Percentiles rank a stretch among this genome's conserved stretches.
phyloP scores from a whole-genome alignment of 2,888 invertebrate species.

The Rotaria magnacalcarata region DNA sequence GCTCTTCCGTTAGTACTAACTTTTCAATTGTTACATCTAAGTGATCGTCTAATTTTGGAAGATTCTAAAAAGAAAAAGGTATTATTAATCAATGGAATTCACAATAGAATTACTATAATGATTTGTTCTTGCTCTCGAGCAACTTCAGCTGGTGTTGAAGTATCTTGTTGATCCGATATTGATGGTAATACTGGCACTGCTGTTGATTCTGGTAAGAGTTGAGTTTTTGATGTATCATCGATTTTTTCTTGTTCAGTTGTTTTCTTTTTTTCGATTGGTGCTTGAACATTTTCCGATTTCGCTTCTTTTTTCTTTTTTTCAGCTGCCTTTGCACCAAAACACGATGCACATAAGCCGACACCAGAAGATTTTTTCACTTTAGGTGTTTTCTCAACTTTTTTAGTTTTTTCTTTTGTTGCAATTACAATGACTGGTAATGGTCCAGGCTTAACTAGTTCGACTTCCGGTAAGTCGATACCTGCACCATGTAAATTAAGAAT shows the following conservation, averaged over 20 bases:
- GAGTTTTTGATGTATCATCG: background rate
- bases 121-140: no score
- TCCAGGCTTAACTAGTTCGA: conserved; percentile 8
- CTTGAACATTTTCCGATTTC: background rate
- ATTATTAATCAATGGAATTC: no score
- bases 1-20: background rate
- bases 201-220: no score
- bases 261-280: conserved; percentile 20
- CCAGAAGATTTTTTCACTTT: background rate
- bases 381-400: background rate
- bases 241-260: background rate
- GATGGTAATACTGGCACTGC: no score
- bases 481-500: background rate
- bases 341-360: conserved; percentile 28
- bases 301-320: background rate
- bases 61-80: background rate
- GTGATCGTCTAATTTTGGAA: background rate
- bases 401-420: background rate
- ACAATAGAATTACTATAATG: no score
- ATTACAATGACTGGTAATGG: background rate
- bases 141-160: no score
- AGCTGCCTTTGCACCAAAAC: conserved; percentile 32
- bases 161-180: no score
- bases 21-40: background rate
- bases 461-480: background rate